Percentiles rank a stretch among this genome's conserved stretches.
Conservation (phyloP, 2,113 vertebrate genomes). For the Aegypius monachus region DNA sequence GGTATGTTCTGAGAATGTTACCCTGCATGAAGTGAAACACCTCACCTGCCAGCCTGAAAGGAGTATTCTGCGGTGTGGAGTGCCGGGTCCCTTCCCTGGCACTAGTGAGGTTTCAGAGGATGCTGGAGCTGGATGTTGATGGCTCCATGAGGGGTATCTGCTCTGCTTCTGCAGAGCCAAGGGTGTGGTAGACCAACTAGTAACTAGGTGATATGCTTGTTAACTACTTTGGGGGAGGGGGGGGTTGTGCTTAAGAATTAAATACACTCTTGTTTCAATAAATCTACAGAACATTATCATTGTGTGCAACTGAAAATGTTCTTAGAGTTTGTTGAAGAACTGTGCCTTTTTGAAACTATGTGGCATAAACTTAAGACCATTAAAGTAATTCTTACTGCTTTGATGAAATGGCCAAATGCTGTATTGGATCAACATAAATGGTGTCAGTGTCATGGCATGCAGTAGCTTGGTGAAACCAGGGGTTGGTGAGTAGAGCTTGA, state of each 20-base stretch:
- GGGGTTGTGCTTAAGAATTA: neutral
- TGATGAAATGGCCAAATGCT: neutral
- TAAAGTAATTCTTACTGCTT: neutral
- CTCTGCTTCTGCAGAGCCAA: neutral
- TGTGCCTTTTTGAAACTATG: neutral
- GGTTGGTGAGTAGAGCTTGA: neutral
- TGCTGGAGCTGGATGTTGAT: neutral
- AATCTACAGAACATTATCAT: rapidly evolving
- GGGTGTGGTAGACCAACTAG: rapidly evolving
- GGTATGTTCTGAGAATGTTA: neutral
- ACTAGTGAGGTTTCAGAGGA: neutral
- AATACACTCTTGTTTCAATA: neutral
- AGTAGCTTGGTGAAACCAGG: neutral
- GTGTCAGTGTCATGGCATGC: neutral
- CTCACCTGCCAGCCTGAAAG: neutral
- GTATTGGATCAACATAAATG: rapidly evolving
- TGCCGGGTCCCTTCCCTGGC: neutral
- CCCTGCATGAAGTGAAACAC: rapidly evolving
- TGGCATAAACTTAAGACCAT: neutral
- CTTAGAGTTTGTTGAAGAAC: neutral
- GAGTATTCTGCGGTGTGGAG: rapidly evolving
- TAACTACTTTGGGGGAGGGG: neutral
- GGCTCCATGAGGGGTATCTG: neutral
- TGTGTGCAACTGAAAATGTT: neutral
- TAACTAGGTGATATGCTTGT: neutral